These are phyloP conservation scores for Caenorhabditis sinica DNA, from an alignment of 2,888 invertebrate species.

Conservation along the genomic window DNA sequence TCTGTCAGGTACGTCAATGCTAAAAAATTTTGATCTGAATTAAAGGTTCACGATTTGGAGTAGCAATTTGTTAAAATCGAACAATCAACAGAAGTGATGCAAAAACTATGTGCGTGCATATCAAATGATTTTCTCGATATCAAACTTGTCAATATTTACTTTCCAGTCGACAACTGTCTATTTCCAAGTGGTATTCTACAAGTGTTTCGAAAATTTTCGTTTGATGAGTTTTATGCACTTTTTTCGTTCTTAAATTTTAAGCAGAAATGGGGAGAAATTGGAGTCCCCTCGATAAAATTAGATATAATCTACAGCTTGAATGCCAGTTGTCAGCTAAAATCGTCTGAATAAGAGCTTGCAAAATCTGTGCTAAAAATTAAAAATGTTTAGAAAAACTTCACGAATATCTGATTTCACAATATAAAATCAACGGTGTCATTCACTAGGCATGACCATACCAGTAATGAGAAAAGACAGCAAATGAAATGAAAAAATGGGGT, in stretches of 20 bases:
- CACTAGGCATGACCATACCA: constrained; percentile 9
- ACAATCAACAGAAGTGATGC: neutral
- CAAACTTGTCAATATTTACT: constrained; percentile 9
- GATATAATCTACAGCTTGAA: too few species aligned
- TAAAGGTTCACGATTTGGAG: too few species aligned
- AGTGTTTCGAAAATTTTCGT: neutral
- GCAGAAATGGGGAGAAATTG: too few species aligned
- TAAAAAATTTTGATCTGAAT: neutral
- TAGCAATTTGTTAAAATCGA: too few species aligned
- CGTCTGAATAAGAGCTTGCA: too few species aligned
- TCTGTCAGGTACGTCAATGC: neutral
- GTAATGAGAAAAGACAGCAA: constrained; percentile 30
- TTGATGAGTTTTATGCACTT: neutral
- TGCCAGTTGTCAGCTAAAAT: too few species aligned
- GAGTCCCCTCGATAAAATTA: too few species aligned
- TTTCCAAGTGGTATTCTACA: neutral
- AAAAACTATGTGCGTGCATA: neutral
- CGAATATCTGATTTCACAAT: neutral
- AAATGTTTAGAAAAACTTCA: too few species aligned
- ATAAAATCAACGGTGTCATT: neutral
- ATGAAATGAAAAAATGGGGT: constrained; percentile 42
- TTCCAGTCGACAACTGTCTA: neutral
- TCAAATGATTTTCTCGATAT: neutral
- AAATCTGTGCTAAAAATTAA: too few species aligned
- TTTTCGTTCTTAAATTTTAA: too few species aligned